phyloP scores from a whole-genome alignment of 2,888 invertebrate species.

The Deilephila porcellus region DNA sequence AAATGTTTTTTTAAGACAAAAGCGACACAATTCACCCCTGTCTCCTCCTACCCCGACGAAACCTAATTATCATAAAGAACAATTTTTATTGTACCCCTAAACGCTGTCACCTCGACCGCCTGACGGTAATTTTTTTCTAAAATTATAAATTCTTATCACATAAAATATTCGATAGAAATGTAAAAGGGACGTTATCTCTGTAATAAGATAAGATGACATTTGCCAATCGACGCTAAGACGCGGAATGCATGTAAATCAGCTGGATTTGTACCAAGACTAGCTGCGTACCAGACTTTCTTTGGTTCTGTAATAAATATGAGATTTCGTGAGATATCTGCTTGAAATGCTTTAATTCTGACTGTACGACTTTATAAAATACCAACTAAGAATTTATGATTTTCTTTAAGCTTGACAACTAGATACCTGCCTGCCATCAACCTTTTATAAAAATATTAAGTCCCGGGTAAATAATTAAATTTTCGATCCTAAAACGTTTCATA shows the following conservation, averaged over 20 bases:
- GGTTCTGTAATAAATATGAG: too few relatives aligned
- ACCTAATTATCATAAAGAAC: slow-evolving; percentile 26
- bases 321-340: too few relatives aligned
- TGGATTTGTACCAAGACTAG: not conserved
- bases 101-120: slow-evolving; percentile 9
- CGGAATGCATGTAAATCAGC: slow-evolving; percentile 43
- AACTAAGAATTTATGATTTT: too few relatives aligned
- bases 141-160: slow-evolving; percentile 31
- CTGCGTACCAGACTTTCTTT: too few relatives aligned
- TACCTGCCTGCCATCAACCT: too few relatives aligned
- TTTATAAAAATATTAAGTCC: too few relatives aligned
- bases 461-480: too few relatives aligned
- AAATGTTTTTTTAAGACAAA: slow-evolving; percentile 4
- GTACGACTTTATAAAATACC: too few relatives aligned
- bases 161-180: slow-evolving; percentile 34
- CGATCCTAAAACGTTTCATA: too few relatives aligned
- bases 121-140: slow-evolving; percentile 11
- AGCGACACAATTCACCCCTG: not conserved
- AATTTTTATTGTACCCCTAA: slow-evolving; percentile 22
- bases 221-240: slow-evolving; percentile 36
- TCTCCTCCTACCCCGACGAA: not conserved
- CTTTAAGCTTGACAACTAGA: too few relatives aligned
- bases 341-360: too few relatives aligned
- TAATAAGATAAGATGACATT: slow-evolving; percentile 38
- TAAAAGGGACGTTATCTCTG: slow-evolving; percentile 38